These are phyloP conservation scores for Phylloscopus trochilus DNA, from an alignment of 2,113 vertebrate genomes.

Conservation along the genomic window DNA sequence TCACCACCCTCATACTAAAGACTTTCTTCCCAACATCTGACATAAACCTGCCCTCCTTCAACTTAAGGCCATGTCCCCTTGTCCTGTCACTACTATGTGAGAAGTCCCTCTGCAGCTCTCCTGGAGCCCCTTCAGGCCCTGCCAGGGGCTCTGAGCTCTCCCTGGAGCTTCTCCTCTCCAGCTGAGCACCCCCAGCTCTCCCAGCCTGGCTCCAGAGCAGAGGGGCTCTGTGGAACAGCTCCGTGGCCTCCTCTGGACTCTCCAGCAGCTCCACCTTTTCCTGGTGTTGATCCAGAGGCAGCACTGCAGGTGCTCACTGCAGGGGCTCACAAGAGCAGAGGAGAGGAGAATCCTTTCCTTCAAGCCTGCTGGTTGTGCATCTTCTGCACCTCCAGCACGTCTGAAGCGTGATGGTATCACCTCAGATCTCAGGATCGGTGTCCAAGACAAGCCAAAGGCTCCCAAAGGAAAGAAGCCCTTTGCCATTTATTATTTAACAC, in stretches of 20 bases:
- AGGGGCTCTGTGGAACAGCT: background rate
- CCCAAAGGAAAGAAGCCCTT: background rate
- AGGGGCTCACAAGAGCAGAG: background rate
- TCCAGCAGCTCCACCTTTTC: background rate
- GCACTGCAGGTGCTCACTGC: background rate
- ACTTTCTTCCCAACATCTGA: background rate
- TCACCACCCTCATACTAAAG: background rate
- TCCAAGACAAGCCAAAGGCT: background rate
- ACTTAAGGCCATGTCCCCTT: background rate
- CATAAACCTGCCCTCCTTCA: background rate
- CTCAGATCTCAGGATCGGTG: background rate
- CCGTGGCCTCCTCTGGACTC: background rate
- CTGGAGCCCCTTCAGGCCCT: background rate
- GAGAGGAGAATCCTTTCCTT: background rate
- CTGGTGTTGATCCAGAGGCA: background rate
- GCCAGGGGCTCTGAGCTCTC: background rate
- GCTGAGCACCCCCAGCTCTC: background rate
- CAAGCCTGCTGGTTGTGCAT: background rate
- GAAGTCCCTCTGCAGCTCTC: background rate
- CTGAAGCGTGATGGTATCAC: fast-evolving
- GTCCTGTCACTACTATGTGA: background rate
- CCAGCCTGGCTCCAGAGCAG: background rate
- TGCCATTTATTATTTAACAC: background rate
- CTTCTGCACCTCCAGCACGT: background rate
- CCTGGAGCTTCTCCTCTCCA: too few species aligned